Percentiles rank a stretch among this genome's conserved stretches.
These are phyloP conservation scores for Pontoporia blainvillei DNA, from an alignment of 2,113 vertebrate species.

Conservation along the genomic window DNA sequence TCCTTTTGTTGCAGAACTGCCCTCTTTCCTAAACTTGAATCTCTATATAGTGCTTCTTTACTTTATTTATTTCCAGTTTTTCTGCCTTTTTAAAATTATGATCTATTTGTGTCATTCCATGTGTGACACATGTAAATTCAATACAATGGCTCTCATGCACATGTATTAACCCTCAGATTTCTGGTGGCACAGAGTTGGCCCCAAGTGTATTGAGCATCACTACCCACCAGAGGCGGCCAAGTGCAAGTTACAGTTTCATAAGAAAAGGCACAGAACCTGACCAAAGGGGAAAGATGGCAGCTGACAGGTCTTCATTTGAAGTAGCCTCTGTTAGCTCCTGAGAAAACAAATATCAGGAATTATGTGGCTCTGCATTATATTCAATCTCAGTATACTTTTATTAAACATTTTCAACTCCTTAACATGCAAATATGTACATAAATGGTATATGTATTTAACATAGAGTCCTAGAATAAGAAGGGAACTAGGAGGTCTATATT, in stretches of 20 bases:
- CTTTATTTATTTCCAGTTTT: slow-evolving; percentile 42
- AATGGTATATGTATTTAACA: not conserved
- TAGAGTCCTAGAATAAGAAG: not conserved
- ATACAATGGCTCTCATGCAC: not conserved
- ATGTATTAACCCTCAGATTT: not conserved
- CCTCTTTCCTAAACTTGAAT: slow-evolving; percentile 46
- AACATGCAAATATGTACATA: not conserved
- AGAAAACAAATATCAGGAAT: not conserved
- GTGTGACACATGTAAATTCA: not conserved
- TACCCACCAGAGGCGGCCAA: not conserved
- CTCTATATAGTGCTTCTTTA: slow-evolving; percentile 20
- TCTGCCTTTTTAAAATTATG: not conserved
- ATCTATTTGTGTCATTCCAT: not conserved
- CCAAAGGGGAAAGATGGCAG: not conserved
- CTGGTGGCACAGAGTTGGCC: not conserved
- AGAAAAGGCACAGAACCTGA: not conserved
- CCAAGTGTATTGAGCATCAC: not conserved
- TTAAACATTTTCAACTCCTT: not conserved
- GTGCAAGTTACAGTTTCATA: not conserved
- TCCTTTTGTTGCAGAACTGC: slow-evolving; percentile 40
- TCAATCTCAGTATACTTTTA: not conserved
- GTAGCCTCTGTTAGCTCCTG: not conserved
- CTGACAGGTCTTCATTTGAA: not conserved
- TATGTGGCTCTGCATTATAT: not conserved
- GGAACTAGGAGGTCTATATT: not conserved